Conservation (phyloP, 2,888 invertebrate genomes). For the Aricia artaxerxes region DNA sequence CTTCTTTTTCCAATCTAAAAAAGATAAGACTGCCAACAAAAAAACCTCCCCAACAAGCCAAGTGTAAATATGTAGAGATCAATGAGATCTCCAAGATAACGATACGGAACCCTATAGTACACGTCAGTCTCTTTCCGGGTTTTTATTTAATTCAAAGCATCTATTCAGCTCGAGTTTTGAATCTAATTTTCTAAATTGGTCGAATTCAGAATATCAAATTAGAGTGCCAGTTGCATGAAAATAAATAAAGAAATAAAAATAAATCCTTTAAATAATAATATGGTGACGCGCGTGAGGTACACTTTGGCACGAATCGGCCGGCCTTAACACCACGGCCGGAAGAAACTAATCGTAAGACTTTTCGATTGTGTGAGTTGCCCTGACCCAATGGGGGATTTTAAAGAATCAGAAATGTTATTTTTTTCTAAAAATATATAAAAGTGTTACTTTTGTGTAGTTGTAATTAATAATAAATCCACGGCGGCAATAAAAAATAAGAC, state of each 20-base stretch:
- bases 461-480: too few species aligned
- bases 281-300: too few species aligned
- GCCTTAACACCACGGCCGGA: too few species aligned
- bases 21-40: not conserved
- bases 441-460: too few species aligned
- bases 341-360: not conserved
- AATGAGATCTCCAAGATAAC: not conserved
- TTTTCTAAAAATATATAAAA: too few species aligned
- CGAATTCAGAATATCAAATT: not conserved
- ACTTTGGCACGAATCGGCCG: not conserved
- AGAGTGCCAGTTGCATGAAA: not conserved
- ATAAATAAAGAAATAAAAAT: not conserved
- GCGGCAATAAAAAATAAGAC: too few species aligned
- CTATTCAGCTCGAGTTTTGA: not conserved
- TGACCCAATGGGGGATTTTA: too few species aligned
- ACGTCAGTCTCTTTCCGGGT: not conserved
- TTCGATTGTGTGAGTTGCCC: not conserved
- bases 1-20: not conserved
- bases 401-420: too few species aligned
- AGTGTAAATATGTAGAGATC: conserved; percentile 16
- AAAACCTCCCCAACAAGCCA: not conserved
- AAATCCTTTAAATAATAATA: not conserved
- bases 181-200: conserved; percentile 8
- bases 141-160: conserved; percentile 15
- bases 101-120: not conserved